Evolutionary conservation across 1,140 invertebrate genomes (phyloP).

Genomic region (Cecropterus lyciades): DNA sequence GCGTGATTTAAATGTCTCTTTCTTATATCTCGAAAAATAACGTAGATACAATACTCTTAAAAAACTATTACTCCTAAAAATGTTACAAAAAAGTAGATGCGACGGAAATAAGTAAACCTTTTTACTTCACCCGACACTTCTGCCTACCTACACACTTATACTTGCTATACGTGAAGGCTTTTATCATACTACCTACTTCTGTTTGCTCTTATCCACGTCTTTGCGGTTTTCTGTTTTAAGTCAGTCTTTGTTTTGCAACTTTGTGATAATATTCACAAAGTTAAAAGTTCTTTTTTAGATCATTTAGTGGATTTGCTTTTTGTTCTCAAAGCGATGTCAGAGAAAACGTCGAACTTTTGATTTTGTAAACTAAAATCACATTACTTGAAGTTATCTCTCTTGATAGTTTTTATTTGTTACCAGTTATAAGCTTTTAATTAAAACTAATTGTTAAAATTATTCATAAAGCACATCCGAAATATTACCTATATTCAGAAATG

Average conservation of each 20-base stretch:
- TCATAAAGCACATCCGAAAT: no score
- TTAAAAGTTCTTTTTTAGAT: conserved; percentile 21
- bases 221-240: conserved; percentile 3
- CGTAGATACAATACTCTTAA: no score
- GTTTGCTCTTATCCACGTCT: conserved; percentile 25
- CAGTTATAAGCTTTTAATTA: no score
- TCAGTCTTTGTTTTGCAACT: conserved; percentile 8
- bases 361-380: conserved; percentile 1
- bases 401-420: not conserved
- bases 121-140: not conserved
- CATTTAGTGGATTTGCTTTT: conserved; percentile 3
- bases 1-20: no score
- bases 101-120: conserved; percentile 18
- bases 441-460: no score
- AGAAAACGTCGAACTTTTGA: conserved; percentile 8
- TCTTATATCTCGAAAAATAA: no score
- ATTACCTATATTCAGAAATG: no score
- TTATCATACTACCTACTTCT: conserved; percentile 18
- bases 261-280: conserved; percentile 23
- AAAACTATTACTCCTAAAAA: not conserved
- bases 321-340: conserved; percentile 20
- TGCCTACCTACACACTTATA: not conserved
- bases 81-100: not conserved
- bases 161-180: conserved; percentile 7
- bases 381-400: not conserved